These are phyloP conservation scores for Cephus sareptanus DNA, from an alignment of 2,888 invertebrate genomes.

Conservation along the genomic window DNA sequence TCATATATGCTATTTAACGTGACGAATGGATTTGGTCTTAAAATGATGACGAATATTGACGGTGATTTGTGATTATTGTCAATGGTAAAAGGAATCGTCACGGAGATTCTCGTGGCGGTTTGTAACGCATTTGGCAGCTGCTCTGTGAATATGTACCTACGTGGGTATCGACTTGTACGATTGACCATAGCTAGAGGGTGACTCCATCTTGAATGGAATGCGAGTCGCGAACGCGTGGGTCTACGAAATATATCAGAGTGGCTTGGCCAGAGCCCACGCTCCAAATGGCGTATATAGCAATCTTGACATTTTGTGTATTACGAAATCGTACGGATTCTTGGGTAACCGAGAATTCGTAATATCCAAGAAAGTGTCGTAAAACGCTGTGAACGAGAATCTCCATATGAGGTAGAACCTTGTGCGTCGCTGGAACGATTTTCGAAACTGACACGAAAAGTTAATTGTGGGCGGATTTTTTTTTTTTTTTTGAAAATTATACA, in stretches of 20 bases:
- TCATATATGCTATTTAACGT: neutral
- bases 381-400: neutral
- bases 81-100: neutral
- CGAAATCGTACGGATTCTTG: constrained; percentile 7
- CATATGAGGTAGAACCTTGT: neutral
- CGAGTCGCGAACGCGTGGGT: constrained; percentile 38
- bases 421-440: neutral
- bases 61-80: neutral
- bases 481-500: neutral
- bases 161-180: constrained; percentile 49
- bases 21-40: neutral
- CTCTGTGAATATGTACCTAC: constrained; percentile 28
- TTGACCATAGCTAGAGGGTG: constrained; percentile 28
- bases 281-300: neutral
- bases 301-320: neutral
- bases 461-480: neutral
- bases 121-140: constrained; percentile 38
- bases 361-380: neutral
- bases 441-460: neutral
- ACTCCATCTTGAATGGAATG: constrained; percentile 48
- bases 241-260: constrained; percentile 42
- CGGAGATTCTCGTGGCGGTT: constrained; percentile 2
- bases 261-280: constrained; percentile 35
- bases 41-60: neutral
- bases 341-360: neutral